These are phyloP conservation scores for Porites lutea DNA, from an alignment of 64 coral and sea anemone species.

Conservation along the genomic window DNA sequence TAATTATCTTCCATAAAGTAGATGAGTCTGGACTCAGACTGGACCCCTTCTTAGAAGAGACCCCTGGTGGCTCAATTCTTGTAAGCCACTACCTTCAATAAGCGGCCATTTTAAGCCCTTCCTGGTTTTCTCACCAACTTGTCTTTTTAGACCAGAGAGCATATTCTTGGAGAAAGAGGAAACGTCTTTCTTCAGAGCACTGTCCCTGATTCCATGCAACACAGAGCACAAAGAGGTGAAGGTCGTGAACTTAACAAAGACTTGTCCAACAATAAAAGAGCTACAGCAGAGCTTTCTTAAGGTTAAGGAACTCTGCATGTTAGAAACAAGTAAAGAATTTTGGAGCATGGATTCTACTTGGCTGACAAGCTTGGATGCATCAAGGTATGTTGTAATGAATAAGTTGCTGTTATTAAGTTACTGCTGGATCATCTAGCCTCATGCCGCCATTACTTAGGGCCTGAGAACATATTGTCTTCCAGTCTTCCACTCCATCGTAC, in stretches of 20 bases:
- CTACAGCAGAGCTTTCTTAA: constrained; percentile 83
- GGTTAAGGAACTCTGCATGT: constrained; percentile 72
- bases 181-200: constrained; percentile 78
- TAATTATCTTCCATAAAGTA: too few species aligned
- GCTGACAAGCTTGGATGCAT: constrained; percentile 88
- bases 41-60: too few species aligned
- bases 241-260: constrained; percentile 79
- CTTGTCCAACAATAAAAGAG: constrained; percentile 66
- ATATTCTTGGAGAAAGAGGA: constrained; percentile 96
- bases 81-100: too few species aligned
- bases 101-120: too few species aligned
- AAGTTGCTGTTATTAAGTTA: too few species aligned
- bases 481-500: too few species aligned
- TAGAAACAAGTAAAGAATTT: constrained; percentile 90
- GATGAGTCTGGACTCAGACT: too few species aligned
- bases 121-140: not conserved
- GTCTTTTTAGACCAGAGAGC: constrained; percentile 87
- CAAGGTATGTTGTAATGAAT: constrained; percentile 46
- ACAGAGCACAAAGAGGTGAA: constrained; percentile 88
- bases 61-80: too few species aligned
- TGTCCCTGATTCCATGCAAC: constrained; percentile 78
- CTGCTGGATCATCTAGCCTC: too few species aligned
- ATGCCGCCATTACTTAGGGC: too few species aligned
- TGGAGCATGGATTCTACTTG: constrained; percentile 91
- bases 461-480: too few species aligned